Conservation (phyloP, 2,888 invertebrate genomes). For the Helleia helle region DNA sequence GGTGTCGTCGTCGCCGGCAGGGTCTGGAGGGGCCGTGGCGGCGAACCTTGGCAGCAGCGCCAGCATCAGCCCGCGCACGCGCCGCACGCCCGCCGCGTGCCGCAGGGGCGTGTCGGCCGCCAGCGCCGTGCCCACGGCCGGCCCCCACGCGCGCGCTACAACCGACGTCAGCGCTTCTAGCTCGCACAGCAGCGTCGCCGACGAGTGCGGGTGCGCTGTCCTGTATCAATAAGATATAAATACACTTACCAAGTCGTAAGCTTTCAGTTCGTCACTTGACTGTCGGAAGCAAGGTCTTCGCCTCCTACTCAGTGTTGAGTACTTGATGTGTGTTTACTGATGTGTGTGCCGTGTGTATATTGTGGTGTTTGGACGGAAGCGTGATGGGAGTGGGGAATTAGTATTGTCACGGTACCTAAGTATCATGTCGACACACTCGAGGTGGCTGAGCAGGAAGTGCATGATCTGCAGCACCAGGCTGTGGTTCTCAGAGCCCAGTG, state of each 20-base stretch:
- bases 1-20: constrained; percentile 26
- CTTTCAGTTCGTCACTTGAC: too few relatives aligned
- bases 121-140: constrained; percentile 45
- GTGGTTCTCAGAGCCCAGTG: constrained; percentile 88
- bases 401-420: too few relatives aligned
- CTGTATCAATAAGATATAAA: too few relatives aligned
- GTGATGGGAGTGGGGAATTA: too few relatives aligned
- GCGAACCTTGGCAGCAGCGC: constrained; percentile 81
- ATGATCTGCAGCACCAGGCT: constrained; percentile 87
- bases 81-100: constrained; percentile 74
- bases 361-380: too few relatives aligned
- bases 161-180: constrained; percentile 84
- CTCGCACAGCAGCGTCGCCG: constrained; percentile 80
- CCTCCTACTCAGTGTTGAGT: too few relatives aligned
- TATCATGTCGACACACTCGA: constrained; percentile 86
- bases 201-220: constrained; percentile 74
- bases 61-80: constrained; percentile 84
- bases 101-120: constrained; percentile 47
- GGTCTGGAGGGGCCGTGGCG: constrained; percentile 42
- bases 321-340: too few relatives aligned
- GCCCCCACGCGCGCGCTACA: constrained; percentile 79
- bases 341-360: too few relatives aligned
- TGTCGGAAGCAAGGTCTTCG: too few relatives aligned
- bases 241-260: too few relatives aligned
- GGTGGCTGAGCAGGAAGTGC: constrained; percentile 85